phyloP scores from a whole-genome alignment of 1,140 invertebrate species.

The Leptoteleia sp. region DNA sequence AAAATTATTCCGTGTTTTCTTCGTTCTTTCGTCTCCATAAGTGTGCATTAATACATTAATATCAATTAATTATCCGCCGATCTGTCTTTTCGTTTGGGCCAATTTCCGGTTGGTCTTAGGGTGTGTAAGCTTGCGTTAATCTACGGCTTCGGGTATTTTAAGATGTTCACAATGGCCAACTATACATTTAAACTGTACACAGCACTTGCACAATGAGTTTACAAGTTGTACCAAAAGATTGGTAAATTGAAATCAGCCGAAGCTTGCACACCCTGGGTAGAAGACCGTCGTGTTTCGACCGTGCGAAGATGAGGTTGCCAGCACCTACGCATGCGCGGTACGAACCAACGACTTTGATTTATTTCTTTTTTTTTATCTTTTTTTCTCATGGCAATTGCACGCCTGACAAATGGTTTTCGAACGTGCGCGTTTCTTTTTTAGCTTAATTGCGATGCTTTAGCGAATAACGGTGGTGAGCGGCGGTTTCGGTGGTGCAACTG shows the following conservation, averaged over 20 bases:
- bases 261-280: constrained; percentile 7
- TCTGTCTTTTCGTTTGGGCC: constrained; percentile 5
- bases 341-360: constrained; percentile 22
- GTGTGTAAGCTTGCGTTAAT: constrained; percentile 4
- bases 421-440: background rate
- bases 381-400: constrained; percentile 11
- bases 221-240: constrained; percentile 1
- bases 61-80: constrained; percentile 42
- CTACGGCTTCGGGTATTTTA: background rate
- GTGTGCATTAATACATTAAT: constrained; percentile 35
- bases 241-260: background rate
- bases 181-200: background rate
- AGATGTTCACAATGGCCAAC: background rate
- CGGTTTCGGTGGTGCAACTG: constrained; percentile 25
- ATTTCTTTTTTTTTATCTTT: too few species aligned
- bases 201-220: background rate
- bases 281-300: constrained; percentile 38
- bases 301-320: constrained; percentile 67
- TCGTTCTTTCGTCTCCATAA: constrained; percentile 44
- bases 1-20: constrained; percentile 55
- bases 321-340: constrained; percentile 63
- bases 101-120: background rate
- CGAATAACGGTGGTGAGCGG: constrained; percentile 42
- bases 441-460: constrained; percentile 23
- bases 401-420: constrained; percentile 18